These are phyloP conservation scores for Sylvilagus floridanus DNA, from an alignment of 2,797 vertebrate species.

Conservation along the genomic window DNA sequence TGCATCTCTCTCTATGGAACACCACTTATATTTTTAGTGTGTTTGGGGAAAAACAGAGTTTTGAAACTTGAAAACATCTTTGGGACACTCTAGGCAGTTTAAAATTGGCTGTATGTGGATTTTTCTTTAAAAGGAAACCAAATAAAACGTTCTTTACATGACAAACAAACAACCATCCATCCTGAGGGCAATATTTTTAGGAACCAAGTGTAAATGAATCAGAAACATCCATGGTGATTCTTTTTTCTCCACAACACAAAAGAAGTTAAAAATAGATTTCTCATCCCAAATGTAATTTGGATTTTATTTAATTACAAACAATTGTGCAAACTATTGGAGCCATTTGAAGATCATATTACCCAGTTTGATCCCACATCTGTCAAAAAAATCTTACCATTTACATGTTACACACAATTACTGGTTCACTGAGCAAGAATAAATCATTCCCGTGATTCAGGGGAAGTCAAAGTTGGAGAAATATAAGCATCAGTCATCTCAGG, in stretches of 20 bases:
- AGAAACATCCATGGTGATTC: conserved; percentile 22
- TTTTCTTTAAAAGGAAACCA: conserved; percentile 75
- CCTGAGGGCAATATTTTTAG: conserved; percentile 71
- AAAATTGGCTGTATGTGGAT: conserved; percentile 54
- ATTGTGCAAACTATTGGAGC: conserved; percentile 45
- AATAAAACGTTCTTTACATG: conserved; percentile 71
- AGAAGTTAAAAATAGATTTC: conserved; percentile 62
- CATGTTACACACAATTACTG: conserved; percentile 47
- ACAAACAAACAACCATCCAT: conserved; percentile 64
- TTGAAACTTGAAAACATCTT: conserved; percentile 58
- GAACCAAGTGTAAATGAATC: conserved; percentile 66
- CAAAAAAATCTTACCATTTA: conserved; percentile 43
- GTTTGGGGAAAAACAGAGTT: conserved; percentile 50
- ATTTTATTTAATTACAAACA: conserved; percentile 70
- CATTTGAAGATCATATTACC: conserved; percentile 48
- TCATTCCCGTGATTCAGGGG: background rate
- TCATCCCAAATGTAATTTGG: conserved; percentile 55
- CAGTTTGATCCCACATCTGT: conserved; percentile 34
- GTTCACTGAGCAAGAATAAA: conserved; percentile 36
- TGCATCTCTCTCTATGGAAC: background rate
- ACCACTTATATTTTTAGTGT: conserved; percentile 26
- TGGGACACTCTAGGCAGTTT: conserved; percentile 40
- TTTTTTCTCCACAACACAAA: conserved; percentile 19
- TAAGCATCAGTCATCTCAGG: conserved; percentile 13
- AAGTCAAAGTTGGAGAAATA: conserved; percentile 39